Base-by-base conservation (phyloP, 2,113 vertebrate species). In the Pygoscelis antarcticus region DNA sequence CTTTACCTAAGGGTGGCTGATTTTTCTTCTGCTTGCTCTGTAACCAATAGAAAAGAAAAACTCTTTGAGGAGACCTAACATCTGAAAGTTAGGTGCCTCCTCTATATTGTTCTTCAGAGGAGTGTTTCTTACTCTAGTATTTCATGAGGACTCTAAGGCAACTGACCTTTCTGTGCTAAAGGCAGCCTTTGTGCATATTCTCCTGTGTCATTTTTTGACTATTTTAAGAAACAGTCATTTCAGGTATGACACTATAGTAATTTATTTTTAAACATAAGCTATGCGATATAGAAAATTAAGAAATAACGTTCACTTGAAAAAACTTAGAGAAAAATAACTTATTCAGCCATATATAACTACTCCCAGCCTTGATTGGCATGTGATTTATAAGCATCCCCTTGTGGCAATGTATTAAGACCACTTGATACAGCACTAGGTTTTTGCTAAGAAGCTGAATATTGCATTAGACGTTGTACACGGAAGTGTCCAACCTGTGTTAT, bases 321-420 rank as follows among this genome's bases (percentile, higher is more conserved):
- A 75, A 57, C 21, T 7, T 83, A 34, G 76, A 91, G 70, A 70
- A 90, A 95, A 88, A 84, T 75, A 51, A 71, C 95, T 42, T 46
- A 16, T 93, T 69, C 54, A 46, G 55, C 75, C 82, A 87, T 76
- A 42, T 91, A 21, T 87, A 93, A 90, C 58, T 80, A 32, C 85
- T 95, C 34, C n/a, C 60, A 77, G 46, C 46, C 70, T 92, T 89
- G 81, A 86, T 23, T 95, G 76, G 42, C 71, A 40, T 94, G 60
- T 92, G 93, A 95, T 96, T 96, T 95, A 85, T 93, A 93, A 87
- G 72, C 77, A 94, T 91, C 85, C 66, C 55, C 61, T 89, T 65
- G 71, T 91, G 95, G 51, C 47, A 94, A 1, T 88, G 72, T 75
- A 69, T 96, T 93, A 90, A 87, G 91, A 90, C 23, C 77, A 61